Conservation (phyloP, 2,888 invertebrate species). For the Acronicta leporina region DNA sequence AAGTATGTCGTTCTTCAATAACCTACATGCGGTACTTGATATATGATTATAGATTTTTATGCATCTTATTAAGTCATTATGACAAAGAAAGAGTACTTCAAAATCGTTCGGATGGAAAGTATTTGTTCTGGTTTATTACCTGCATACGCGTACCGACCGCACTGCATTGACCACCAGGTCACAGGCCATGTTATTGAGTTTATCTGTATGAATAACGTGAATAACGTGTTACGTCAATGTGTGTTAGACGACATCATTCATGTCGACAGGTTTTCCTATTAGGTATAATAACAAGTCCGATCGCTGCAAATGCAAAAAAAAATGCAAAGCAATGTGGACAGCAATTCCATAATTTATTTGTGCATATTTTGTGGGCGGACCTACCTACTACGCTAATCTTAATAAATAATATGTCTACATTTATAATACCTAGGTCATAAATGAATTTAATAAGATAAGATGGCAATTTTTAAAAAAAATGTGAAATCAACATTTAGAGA, state of each 20-base stretch:
- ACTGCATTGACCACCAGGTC: too few relatives aligned
- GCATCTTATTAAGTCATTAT: too few relatives aligned
- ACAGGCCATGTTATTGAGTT: too few relatives aligned
- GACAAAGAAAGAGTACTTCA: too few relatives aligned
- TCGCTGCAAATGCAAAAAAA: too few relatives aligned
- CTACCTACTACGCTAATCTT: not conserved
- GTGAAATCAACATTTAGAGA: too few relatives aligned
- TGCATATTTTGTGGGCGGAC: not conserved
- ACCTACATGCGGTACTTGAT: too few relatives aligned
- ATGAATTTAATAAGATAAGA: constrained; percentile 6
- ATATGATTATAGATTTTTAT: too few relatives aligned
- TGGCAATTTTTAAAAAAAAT: too few relatives aligned
- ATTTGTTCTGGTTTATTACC: not conserved
- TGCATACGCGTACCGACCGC: not conserved
- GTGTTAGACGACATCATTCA: constrained; percentile 5
- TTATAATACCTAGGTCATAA: not conserved
- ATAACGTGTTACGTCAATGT: constrained; percentile 13
- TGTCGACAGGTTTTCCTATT: constrained; percentile 17
- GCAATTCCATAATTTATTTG: not conserved
- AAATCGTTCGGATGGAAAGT: too few relatives aligned
- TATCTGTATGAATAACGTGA: constrained; percentile 2
- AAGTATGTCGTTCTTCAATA: too few relatives aligned
- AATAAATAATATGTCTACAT: not conserved
- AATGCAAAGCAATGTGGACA: too few relatives aligned
- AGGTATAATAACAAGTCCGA: not conserved